Percentiles rank a stretch among this genome's conserved stretches.
These are phyloP conservation scores for Nematolebias whitei DNA, from an alignment of 2,113 vertebrate species.

Conservation along the genomic window DNA sequence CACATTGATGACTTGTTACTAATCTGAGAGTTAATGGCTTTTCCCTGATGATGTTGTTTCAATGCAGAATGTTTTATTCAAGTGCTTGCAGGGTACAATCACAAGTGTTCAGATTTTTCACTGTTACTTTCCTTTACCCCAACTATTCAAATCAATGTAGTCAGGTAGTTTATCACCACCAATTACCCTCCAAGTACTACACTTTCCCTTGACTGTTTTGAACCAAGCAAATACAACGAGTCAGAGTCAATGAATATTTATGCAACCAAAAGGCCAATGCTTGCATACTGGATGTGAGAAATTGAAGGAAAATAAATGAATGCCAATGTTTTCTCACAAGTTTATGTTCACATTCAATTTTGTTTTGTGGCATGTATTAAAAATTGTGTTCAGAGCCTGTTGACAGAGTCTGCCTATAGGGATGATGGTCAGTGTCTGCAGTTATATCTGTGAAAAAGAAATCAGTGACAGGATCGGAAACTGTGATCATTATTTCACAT, in stretches of 20 bases:
- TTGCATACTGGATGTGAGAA: constrained; percentile 33
- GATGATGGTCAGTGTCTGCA: too few relatives aligned
- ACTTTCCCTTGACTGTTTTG: constrained; percentile 23
- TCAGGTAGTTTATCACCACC: constrained; percentile 65
- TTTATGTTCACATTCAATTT: background rate
- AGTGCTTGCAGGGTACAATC: constrained; percentile 34
- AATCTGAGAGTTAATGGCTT: constrained; percentile 59
- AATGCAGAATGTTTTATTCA: constrained; percentile 62
- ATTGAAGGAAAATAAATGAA: background rate
- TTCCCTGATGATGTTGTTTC: constrained; percentile 45
- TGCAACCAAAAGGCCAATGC: constrained; percentile 29
- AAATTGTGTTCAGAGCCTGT: too few relatives aligned
- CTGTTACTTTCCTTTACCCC: constrained; percentile 54
- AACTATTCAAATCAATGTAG: constrained; percentile 60
- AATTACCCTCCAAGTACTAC: constrained; percentile 61
- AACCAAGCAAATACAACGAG: constrained; percentile 50
- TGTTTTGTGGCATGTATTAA: too few relatives aligned
- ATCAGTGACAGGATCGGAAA: too few relatives aligned
- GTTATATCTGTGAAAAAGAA: too few relatives aligned
- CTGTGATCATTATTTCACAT: too few relatives aligned
- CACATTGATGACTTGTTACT: constrained; percentile 56
- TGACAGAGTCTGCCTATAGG: too few relatives aligned
- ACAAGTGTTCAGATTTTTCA: constrained; percentile 69
- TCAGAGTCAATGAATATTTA: constrained; percentile 66
- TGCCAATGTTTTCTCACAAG: background rate